Percentiles rank a stretch among this genome's conserved stretches.
phyloP scores from a whole-genome alignment of 2,113 vertebrate genomes.

The Pitta sordida region DNA sequence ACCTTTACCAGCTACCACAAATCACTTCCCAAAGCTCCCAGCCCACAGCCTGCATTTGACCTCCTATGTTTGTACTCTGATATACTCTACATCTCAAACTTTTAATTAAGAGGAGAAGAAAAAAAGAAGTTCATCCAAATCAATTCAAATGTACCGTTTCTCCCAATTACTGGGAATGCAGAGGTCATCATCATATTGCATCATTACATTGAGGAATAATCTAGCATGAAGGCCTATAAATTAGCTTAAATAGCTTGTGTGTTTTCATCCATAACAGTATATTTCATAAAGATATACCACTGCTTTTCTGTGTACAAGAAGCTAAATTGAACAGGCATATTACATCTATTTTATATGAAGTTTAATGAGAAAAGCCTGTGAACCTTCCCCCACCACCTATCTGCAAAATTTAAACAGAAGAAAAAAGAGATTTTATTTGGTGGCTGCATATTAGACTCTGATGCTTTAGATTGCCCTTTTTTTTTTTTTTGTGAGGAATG shows the following conservation, averaged over 20 bases:
- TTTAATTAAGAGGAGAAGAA: conserved; percentile 54
- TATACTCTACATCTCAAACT: background rate
- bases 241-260: conserved; percentile 45
- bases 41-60: background rate
- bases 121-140: conserved; percentile 29
- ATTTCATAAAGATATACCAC: conserved; percentile 36
- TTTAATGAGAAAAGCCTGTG: background rate
- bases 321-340: conserved; percentile 5
- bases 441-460: background rate
- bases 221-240: conserved; percentile 56
- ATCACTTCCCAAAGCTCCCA: background rate
- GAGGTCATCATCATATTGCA: conserved; percentile 44
- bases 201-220: conserved; percentile 57
- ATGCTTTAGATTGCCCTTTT: background rate
- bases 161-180: conserved; percentile 51
- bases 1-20: background rate
- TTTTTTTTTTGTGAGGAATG: background rate
- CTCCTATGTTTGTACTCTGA: background rate
- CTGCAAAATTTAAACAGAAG: background rate
- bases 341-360: background rate
- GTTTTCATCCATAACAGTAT: conserved; percentile 43
- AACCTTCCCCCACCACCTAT: background rate
- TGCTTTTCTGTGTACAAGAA: conserved; percentile 1
- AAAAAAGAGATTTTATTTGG: background rate
- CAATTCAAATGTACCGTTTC: conserved; percentile 37